Base-by-base conservation (phyloP, 2,113 vertebrate genomes). In the Ptyas mucosa region DNA sequence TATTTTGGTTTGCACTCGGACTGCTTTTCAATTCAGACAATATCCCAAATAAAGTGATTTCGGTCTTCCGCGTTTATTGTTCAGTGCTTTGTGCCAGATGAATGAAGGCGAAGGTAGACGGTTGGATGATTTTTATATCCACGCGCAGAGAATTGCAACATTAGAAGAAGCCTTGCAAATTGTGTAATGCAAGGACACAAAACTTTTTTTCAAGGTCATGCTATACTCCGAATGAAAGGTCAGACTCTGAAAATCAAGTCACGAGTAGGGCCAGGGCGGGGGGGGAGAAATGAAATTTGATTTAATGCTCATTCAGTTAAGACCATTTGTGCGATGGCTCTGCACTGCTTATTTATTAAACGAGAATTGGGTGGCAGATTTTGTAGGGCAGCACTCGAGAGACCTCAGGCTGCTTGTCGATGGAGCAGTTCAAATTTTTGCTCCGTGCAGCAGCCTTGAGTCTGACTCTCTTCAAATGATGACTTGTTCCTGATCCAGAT, bases 21-120 rank as follows among this genome's bases (percentile, higher is more conserved):
- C 90, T 24, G 90, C 91, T 57, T 46, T 89, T n/a, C 94, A 92
- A 0, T 81, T 54, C 91, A 58, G 21, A 91, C 53, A 90, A 64
- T 12, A 90, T 94, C 90, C 94, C 58, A 51, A 53, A 94, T 94
- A 93, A 12, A 26, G 43, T 87, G 20, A 94, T 64, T 54, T 89
- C 51, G 14, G 81, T 49, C 10, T 90, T 90, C 23, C 21, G 5
- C 4, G 14, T 69, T 69, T n/a, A n/a, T n/a, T n/a, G 29, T 15
- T 69, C 64, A 69, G 29, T 6, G 12, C 29, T 88, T 88, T 57
- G 87, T 39, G 87, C 52, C 87, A 88, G 20, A 88, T 88, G 87
- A 88, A 43, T 39, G 26, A 88, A 54, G 87, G 54, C 21, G 1
- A 23, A 24, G 21, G 34, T 7, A 7, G 39, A 8, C 2, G 20